Base-by-base conservation (phyloP, 2,113 vertebrate genomes). In the Macheiramphus alcinus region DNA sequence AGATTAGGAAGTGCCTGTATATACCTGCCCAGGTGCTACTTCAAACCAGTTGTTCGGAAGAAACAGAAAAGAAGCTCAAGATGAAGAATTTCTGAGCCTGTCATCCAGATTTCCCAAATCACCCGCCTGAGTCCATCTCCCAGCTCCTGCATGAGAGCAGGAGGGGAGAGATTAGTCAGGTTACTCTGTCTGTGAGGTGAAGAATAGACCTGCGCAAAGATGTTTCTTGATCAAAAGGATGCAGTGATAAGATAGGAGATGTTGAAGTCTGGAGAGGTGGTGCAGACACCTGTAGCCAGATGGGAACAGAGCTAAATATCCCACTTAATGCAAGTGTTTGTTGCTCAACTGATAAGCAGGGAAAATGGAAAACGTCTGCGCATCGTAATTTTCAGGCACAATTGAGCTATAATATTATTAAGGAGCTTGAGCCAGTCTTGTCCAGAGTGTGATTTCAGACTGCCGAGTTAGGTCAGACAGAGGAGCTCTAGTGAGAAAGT, bases 181-280 rank as follows among this genome's bases (percentile, higher is more conserved):
- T 96, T 95, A 88, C 40, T 11, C 43, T 50, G 70, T 66, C 52
- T 92, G 89, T 91, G 90, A 96, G 95, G 94, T 38, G 26, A 67
- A 96, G 47, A 96, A 89, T 16, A 53, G 86, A 72, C 38, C 88
- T 89, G 48, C 6, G 31, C 43, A 76, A 94, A 96, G 97, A 98
- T 85, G 88, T 42, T 97, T 63, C 95, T 43, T 86, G 94, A 97
- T 97, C 93, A 97, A 97, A 97, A 96, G 83, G 76, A 17, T 72
- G 23, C 5, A 58, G 40, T 16, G 88, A 97, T 97, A 96, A 98
- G 91, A 85, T 17, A 97, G 84, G 88, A 80, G 34, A 86, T 1
- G 1, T 21, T 25, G 21, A 76, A 74, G 72, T 95, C 93, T 95
- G 87, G 58, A 94, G 86, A 80, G 90, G 89, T 70, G 80, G 40